A percentile compares a stretch with the other conserved stretches of the same genome.
These are phyloP conservation scores for Pinna nobilis DNA, from an alignment of 1,140 invertebrate genomes.

Conservation along the genomic window DNA sequence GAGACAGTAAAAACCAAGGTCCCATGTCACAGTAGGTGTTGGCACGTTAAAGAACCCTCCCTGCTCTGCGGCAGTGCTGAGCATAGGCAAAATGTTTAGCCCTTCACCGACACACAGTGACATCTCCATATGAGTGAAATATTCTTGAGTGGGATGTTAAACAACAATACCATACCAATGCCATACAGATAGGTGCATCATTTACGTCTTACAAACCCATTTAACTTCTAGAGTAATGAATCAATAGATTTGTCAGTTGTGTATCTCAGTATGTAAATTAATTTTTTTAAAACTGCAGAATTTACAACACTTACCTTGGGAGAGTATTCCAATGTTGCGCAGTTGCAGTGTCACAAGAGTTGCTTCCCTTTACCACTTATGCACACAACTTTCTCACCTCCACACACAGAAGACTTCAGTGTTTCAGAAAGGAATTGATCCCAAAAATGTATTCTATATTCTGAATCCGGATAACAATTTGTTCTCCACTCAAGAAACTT, in stretches of 20 bases:
- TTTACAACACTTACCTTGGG: slow-evolving; percentile 85
- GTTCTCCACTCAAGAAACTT: slow-evolving; percentile 80
- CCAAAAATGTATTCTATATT: slow-evolving; percentile 78
- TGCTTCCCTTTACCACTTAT: slow-evolving; percentile 83
- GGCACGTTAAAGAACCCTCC: too few relatives aligned
- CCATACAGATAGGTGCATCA: too few relatives aligned
- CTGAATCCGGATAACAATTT: slow-evolving; percentile 84
- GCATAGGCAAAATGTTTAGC: too few relatives aligned
- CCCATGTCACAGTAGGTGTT: too few relatives aligned
- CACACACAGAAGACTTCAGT: slow-evolving; percentile 71
- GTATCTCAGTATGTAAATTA: too few relatives aligned
- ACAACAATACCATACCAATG: too few relatives aligned
- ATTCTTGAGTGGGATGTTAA: too few relatives aligned
- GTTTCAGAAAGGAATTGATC: slow-evolving; percentile 77
- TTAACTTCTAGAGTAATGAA: slow-evolving; percentile 1
- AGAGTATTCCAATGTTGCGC: slow-evolving; percentile 80
- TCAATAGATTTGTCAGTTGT: too few relatives aligned
- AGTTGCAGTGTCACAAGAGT: slow-evolving; percentile 82
- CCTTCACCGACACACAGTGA: too few relatives aligned
- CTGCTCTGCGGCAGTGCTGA: too few relatives aligned
- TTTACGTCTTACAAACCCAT: neutral
- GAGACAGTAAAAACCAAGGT: too few relatives aligned
- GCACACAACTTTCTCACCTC: slow-evolving; percentile 78
- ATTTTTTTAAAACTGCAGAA: neutral
- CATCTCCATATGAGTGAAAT: too few relatives aligned